Base-by-base conservation (phyloP, 2,797 vertebrate species). In the Coregonus ussuriensis region DNA sequence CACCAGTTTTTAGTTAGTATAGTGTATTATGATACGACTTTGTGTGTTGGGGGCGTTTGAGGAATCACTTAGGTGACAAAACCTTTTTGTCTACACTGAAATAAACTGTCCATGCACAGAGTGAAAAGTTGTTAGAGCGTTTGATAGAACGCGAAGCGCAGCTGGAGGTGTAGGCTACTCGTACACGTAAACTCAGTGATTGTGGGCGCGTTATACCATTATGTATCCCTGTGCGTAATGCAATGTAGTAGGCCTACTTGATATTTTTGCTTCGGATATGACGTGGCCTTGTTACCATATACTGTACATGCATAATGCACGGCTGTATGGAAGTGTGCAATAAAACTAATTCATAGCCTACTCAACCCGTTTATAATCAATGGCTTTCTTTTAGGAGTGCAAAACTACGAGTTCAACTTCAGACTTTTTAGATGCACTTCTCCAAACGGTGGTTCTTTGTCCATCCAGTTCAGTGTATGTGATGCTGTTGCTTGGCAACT, bases 401-500 rank as follows among this genome's bases (percentile, higher is more conserved):
- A 59, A 3, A 59, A 29, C 59, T 11, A 70, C 68, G 47, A 73
- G 53, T 62, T 41, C 31, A 70, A 75, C 37, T 53, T 41, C 41
- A 66, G 54, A 80, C 14, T 77, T 72, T 41, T 53, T 62, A 75
- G 71, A 82, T 66, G 81, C 74, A 65, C 82, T 62, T 72, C 37
- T 53, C 31, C 29, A 6, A 67, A 35, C 66, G 31, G 14, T 18
- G 31, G 15, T 67, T 66, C 25, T 35, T 13, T 68, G 29, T 72
- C 77, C 72, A 82, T 83, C 81, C 56, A 69, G 80, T 85, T 83
- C 84, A 35, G 31, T 35, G 33, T 68, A 37, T 35, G 77, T 84
- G 75, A 89, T 85, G 84, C 81, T 77, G 92, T 95, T 96, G 93
- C 93, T 84, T 92, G 93, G 94, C 93, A 96, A 95, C 95, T 89